Evolutionary conservation across 2,797 vertebrate species (phyloP), one percentile per base, ranked within the genome.

Genomic region (Takifugu ocellatus): DNA sequence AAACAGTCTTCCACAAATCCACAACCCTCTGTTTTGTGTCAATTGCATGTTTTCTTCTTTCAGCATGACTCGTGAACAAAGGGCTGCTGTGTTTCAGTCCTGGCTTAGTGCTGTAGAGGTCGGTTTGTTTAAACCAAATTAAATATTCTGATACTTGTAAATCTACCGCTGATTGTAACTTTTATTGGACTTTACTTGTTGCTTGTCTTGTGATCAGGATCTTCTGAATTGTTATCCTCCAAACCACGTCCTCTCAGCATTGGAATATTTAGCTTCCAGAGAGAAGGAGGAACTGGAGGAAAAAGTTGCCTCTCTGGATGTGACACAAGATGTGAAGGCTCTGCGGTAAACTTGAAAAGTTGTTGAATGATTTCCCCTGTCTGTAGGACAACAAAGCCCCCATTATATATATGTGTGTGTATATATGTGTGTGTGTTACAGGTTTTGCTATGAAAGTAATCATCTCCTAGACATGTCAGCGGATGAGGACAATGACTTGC

Each of bases 41-140:
- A 21, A 61, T 50, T 1, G 3, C 16, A 31, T 33, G 25, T n/a
- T 15, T 49, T 59, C 62, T 49, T 4, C 3, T 49, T 21, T 21
- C 62, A 92, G 92, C 31, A 72, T 87, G 72, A 81, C 75, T 5
- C 55, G 54, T 67, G 84, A 89, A 49, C 84, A 92, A 70, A 88
- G 83, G 49, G 77, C 68, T 49, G 72, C 79, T 42, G 61, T 85
- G 33, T 88, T 89, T 74, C 84, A 90, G 24, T 83, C 87, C 59
- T 92, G 91, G 92, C 71, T 89, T 26, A 89, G 82, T 66, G 63
- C 78, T 33, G 90, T 86, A 49, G 82, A 90, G 90, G 90, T 92
- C 25, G 10, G 78, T 69, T 25, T 27, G 42, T 47, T 49, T 56
- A 29, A 0, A 51, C 15, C 14, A 27, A 1, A 15, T 50, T 10